A percentile compares a stretch with the other conserved stretches of the same genome.
phyloP scores from a whole-genome alignment of 1,140 invertebrate genomes.

The Rhagoletis pomonella region DNA sequence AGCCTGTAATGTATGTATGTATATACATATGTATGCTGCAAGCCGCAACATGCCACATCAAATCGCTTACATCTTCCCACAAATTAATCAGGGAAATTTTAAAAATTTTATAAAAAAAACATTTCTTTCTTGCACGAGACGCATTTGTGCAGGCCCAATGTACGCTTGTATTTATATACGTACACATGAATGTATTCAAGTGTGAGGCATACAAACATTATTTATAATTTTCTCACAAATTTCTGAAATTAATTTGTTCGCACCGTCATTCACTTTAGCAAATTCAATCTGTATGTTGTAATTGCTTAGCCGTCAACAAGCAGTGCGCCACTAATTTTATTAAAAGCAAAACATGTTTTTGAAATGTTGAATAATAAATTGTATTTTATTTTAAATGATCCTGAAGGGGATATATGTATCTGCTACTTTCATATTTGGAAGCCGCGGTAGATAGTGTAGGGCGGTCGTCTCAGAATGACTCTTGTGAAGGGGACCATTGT shows the following conservation, averaged over 20 bases:
- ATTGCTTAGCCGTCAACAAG: slow-evolving; percentile 2
- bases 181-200: not conserved
- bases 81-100: slow-evolving; percentile 49
- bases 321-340: not conserved
- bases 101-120: not conserved
- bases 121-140: not conserved
- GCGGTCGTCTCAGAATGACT: no score
- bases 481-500: no score
- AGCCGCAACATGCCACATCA: not conserved
- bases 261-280: slow-evolving; percentile 1
- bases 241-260: slow-evolving; percentile 39
- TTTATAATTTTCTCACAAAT: slow-evolving; percentile 44
- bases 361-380: no score
- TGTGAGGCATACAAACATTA: not conserved
- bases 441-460: no score
- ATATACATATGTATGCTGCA: not conserved
- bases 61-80: slow-evolving; percentile 28
- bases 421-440: no score
- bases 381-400: not conserved
- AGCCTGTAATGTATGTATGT: not conserved
- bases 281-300: not conserved
- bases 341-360: not conserved
- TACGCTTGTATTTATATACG: not conserved
- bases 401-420: no score
- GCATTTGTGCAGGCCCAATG: not conserved